Conservation (phyloP, 2,113 vertebrate genomes). For the Willisornis vidua region DNA sequence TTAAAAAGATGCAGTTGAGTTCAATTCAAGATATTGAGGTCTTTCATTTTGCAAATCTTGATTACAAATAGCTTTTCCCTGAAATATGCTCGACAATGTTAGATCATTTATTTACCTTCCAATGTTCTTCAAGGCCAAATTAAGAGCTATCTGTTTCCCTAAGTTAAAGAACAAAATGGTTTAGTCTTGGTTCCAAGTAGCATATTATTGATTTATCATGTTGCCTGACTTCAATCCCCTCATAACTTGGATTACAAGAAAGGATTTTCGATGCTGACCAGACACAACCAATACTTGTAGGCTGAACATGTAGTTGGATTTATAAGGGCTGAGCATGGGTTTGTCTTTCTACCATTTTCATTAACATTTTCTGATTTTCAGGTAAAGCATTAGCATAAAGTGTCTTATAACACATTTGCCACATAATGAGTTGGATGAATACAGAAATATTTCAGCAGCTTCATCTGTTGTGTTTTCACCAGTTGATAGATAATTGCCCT, state of each 20-base stretch:
- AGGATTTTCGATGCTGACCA: not conserved
- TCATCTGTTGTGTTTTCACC: not conserved
- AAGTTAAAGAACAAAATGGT: not conserved
- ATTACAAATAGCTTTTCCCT: not conserved
- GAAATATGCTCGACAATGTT: not conserved
- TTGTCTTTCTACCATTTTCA: not conserved
- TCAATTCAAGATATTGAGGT: not conserved
- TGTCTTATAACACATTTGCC: not conserved
- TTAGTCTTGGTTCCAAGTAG: not conserved
- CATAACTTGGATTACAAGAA: not conserved
- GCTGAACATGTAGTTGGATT: not conserved
- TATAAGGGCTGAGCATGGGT: not conserved
- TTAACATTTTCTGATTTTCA: not conserved
- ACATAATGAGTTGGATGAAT: not conserved
- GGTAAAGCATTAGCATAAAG: not conserved
- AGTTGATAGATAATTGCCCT: not conserved
- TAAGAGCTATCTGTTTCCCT: not conserved
- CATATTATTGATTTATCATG: not conserved
- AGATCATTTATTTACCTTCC: not conserved
- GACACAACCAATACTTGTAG: not conserved
- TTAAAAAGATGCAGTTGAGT: not conserved
- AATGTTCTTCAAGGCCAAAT: not conserved
- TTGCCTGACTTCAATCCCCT: not conserved
- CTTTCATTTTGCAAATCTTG: not conserved
- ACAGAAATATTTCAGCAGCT: not conserved